Evolutionary conservation across 2,888 invertebrate species (phyloP).

Genomic region (Rotaria magnacalcarata): DNA sequence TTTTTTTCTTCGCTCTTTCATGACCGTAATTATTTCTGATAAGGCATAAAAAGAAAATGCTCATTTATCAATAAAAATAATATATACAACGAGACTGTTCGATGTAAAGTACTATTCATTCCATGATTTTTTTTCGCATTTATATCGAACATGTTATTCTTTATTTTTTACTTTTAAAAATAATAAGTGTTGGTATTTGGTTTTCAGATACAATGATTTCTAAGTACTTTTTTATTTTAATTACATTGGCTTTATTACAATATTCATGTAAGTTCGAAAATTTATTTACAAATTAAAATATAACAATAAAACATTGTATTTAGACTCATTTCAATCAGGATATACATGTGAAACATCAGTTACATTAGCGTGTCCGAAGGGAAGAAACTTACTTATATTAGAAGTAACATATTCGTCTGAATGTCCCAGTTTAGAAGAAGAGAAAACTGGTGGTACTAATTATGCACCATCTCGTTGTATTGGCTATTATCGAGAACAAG

Average conservation of each 20-base stretch:
- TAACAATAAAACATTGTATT: neutral
- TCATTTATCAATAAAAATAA: too few relatives aligned
- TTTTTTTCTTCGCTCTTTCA: neutral
- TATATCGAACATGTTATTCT: neutral
- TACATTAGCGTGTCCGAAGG: neutral
- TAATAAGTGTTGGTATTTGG: neutral
- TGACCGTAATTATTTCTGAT: too few relatives aligned
- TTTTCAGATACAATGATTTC: neutral
- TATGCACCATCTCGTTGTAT: slow-evolving; percentile 7
- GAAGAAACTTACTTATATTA: neutral
- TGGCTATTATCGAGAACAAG: neutral
- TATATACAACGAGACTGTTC: too few relatives aligned
- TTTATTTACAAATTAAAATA: neutral
- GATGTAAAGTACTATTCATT: neutral
- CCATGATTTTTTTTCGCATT: neutral
- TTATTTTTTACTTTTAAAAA: neutral
- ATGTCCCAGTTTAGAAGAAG: neutral
- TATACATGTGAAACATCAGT: slow-evolving; percentile 20
- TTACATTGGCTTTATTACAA: neutral
- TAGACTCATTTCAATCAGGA: slow-evolving; percentile 12
- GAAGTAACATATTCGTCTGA: slow-evolving; percentile 18
- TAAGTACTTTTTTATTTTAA: neutral
- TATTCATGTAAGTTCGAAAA: neutral
- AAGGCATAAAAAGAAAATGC: too few relatives aligned
- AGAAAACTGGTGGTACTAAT: neutral